phyloP scores from a whole-genome alignment of 2,888 invertebrate species.

The Watsonalla binaria region DNA sequence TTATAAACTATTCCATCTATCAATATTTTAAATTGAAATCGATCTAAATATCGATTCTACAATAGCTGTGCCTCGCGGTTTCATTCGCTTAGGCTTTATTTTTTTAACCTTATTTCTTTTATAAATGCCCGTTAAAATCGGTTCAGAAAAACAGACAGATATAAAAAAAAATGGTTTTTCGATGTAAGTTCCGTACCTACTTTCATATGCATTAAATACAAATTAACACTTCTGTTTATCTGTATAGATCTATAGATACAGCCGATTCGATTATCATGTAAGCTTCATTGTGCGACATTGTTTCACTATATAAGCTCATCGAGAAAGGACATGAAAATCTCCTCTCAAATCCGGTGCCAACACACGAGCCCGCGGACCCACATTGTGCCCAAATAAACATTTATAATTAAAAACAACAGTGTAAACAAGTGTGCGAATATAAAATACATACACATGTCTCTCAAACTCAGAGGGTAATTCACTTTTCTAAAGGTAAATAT shows the following conservation, averaged over 20 bases:
- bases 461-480: conserved; percentile 13
- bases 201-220: too few relatives aligned
- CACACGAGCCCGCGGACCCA: background rate
- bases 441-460: conserved; percentile 12
- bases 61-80: too few relatives aligned
- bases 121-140: too few relatives aligned
- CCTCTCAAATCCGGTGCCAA: background rate
- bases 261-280: background rate
- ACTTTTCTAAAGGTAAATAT: conserved; percentile 15
- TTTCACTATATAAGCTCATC: background rate
- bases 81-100: too few relatives aligned
- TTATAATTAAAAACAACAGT: conserved; percentile 23
- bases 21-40: too few relatives aligned
- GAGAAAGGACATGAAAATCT: background rate
- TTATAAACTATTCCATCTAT: too few relatives aligned
- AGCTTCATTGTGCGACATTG: background rate
- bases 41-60: too few relatives aligned
- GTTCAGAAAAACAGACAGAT: too few relatives aligned
- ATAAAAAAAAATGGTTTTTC: too few relatives aligned
- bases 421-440: conserved; percentile 7
- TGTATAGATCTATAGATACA: background rate
- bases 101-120: too few relatives aligned
- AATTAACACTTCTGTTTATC: too few relatives aligned
- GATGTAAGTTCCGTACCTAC: too few relatives aligned
- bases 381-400: conserved; percentile 11